These are phyloP conservation scores for Xiphophorus birchmanni DNA, from an alignment of 2,797 vertebrate genomes.

Conservation along the genomic window DNA sequence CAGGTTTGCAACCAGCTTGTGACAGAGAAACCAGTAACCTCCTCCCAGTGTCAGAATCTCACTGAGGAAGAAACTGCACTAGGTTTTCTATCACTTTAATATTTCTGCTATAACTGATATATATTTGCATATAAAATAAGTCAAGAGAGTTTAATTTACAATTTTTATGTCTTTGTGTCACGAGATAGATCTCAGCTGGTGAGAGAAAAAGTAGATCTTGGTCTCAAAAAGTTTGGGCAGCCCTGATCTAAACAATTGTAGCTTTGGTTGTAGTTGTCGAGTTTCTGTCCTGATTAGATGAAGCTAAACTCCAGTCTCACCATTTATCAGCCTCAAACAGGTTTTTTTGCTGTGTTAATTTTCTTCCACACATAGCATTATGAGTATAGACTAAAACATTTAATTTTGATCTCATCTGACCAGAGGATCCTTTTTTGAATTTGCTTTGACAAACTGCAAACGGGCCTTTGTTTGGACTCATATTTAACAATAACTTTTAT, in stretches of 20 bases:
- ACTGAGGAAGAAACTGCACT: too few relatives aligned
- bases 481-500: background rate
- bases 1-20: too few relatives aligned
- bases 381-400: background rate
- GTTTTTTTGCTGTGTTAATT: background rate
- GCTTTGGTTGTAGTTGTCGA: background rate
- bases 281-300: background rate
- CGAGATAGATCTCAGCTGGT: too few relatives aligned
- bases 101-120: too few relatives aligned
- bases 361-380: background rate
- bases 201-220: too few relatives aligned
- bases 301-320: background rate
- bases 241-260: background rate
- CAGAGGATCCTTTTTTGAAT: background rate
- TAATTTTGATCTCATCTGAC: background rate
- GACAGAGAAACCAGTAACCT: too few relatives aligned
- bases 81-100: too few relatives aligned
- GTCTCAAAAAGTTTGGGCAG: too few relatives aligned
- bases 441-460: background rate
- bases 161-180: too few relatives aligned
- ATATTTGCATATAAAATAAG: too few relatives aligned
- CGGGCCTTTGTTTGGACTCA: background rate
- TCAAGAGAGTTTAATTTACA: too few relatives aligned
- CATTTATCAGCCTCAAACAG: background rate
- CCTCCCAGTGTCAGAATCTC: too few relatives aligned